Percentiles rank a stretch among this genome's conserved stretches.
Conservation (phyloP, 2,888 invertebrate genomes). For the Steinernema hermaphroditum region DNA sequence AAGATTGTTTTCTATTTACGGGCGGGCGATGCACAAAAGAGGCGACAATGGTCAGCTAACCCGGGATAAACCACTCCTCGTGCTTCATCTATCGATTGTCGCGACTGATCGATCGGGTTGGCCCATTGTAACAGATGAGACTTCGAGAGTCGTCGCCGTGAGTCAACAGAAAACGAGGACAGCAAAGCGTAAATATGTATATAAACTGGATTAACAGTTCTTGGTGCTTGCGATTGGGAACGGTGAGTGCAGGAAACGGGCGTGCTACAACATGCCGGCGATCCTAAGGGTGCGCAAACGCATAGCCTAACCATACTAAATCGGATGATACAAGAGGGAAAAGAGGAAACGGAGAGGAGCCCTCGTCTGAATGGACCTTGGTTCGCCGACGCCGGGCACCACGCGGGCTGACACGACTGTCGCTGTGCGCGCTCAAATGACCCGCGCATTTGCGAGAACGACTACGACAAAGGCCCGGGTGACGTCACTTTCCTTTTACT, state of each 20-base stretch:
- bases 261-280: neutral
- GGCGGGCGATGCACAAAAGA: neutral
- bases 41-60: neutral
- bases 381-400: neutral
- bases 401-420: neutral
- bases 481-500: neutral
- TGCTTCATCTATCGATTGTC: constrained; percentile 10
- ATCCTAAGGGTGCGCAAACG: neutral
- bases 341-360: neutral
- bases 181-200: neutral
- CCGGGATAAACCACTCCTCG: neutral
- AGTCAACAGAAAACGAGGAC: neutral
- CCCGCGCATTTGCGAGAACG: neutral
- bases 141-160: constrained; percentile 1
- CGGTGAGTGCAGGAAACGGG: neutral
- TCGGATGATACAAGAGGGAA: neutral
- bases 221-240: neutral
- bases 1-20: neutral
- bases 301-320: neutral
- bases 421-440: constrained; percentile 11
- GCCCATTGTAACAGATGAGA: constrained; percentile 18
- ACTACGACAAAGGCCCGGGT: neutral
- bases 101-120: constrained; percentile 9
- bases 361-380: neutral
- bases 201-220: neutral